Evolutionary conservation across 2,888 invertebrate genomes (phyloP).

Genomic region (Drosophila anomalipes): DNA sequence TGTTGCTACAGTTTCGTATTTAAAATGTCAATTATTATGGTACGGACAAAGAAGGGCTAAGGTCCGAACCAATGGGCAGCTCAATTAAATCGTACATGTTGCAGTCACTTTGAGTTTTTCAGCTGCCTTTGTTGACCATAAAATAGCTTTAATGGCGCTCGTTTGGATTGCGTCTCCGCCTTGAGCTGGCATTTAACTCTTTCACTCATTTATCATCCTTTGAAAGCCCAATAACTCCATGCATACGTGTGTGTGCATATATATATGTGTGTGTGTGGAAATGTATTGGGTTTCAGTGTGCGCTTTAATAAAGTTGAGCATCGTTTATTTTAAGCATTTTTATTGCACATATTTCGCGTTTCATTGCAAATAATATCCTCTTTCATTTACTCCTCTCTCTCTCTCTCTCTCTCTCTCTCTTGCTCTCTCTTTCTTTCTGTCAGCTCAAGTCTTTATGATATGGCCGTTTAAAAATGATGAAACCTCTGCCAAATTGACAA

Average conservation of each 20-base stretch:
- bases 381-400: neutral
- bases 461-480: conserved; percentile 65
- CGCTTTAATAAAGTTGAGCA: conserved; percentile 50
- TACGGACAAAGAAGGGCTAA: neutral
- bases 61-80: conserved; percentile 29
- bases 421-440: neutral
- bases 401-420: neutral
- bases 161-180: conserved; percentile 51
- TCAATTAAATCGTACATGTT: conserved; percentile 56
- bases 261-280: conserved; percentile 6
- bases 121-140: conserved; percentile 67
- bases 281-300: conserved; percentile 36
- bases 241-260: conserved; percentile 18
- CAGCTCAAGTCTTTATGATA: conserved; percentile 65
- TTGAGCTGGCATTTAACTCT: conserved; percentile 71
- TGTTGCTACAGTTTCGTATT: conserved; percentile 15
- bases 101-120: conserved; percentile 34
- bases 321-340: conserved; percentile 72
- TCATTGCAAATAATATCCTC: conserved; percentile 60
- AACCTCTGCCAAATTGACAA: conserved; percentile 27
- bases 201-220: conserved; percentile 75
- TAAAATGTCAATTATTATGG: conserved; percentile 49
- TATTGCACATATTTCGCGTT: conserved; percentile 71
- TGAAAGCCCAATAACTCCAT: conserved; percentile 54
- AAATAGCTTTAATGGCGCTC: conserved; percentile 74